Evolutionary conservation across 1,140 invertebrate species (phyloP).

Genomic region (Mycetomoellerius zeteki): DNA sequence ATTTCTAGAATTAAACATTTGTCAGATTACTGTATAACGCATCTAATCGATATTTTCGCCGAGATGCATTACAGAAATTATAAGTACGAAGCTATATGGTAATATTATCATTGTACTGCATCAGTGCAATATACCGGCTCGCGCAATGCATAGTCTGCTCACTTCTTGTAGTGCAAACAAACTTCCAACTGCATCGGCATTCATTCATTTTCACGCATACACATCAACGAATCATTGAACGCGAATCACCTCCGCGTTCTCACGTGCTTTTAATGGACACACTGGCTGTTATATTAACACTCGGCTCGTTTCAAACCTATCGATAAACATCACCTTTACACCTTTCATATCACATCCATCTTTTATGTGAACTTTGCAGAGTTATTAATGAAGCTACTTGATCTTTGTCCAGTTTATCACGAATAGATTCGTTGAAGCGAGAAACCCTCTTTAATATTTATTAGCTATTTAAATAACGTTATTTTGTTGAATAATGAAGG

Average conservation of each 20-base stretch:
- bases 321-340: slow-evolving; percentile 6
- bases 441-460: background rate
- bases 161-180: background rate
- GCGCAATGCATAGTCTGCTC: slow-evolving; percentile 12
- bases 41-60: background rate
- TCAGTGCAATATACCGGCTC: slow-evolving; percentile 20
- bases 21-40: background rate
- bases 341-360: background rate
- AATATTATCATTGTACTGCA: background rate
- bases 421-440: background rate
- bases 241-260: background rate
- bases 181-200: slow-evolving; percentile 35
- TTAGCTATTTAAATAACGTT: background rate
- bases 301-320: slow-evolving; percentile 2
- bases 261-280: background rate
- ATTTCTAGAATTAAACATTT: background rate
- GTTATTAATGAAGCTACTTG: background rate
- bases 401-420: background rate
- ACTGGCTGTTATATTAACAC: background rate
- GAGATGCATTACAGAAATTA: background rate
- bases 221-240: slow-evolving; percentile 23
- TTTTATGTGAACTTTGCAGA: background rate
- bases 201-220: slow-evolving; percentile 53
- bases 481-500: background rate
- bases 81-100: background rate